These are phyloP conservation scores for Pelmatolapia mariae DNA, from an alignment of 2,113 vertebrate species.

Conservation along the genomic window DNA sequence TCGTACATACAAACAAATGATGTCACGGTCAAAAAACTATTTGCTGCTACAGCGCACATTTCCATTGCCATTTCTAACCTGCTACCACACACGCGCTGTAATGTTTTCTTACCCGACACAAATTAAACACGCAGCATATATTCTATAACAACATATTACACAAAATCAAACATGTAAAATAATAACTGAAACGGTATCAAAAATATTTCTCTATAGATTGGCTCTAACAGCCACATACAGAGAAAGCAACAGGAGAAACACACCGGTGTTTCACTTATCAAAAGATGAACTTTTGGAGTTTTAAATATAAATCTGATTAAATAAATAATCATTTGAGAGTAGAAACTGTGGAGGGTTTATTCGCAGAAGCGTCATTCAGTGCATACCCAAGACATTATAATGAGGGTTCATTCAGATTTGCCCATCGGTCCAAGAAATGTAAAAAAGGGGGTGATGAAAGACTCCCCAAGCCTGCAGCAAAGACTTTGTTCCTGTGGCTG, in stretches of 20 bases:
- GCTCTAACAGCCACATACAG: not conserved
- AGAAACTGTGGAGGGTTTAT: not conserved
- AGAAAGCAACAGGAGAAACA: not conserved
- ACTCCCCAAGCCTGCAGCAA: not conserved
- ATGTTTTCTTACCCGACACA: not conserved
- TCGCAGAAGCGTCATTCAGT: not conserved
- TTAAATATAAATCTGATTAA: not conserved
- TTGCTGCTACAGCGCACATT: not conserved
- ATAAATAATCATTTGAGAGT: not conserved
- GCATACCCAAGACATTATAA: not conserved
- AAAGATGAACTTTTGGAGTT: not conserved
- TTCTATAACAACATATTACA: not conserved
- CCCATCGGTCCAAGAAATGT: not conserved
- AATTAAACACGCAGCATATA: not conserved
- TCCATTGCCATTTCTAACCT: not conserved
- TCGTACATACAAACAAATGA: not conserved
- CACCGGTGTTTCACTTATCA: not conserved
- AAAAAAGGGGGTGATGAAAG: not conserved
- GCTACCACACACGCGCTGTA: not conserved
- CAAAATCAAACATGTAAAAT: not conserved
- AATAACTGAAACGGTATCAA: not conserved
- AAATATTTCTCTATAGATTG: not conserved
- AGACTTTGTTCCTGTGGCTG: not conserved
- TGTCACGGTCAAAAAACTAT: not conserved
- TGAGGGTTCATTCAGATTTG: not conserved